phyloP scores from a whole-genome alignment of 2,888 invertebrate genomes.

The Pammene fasciana region DNA sequence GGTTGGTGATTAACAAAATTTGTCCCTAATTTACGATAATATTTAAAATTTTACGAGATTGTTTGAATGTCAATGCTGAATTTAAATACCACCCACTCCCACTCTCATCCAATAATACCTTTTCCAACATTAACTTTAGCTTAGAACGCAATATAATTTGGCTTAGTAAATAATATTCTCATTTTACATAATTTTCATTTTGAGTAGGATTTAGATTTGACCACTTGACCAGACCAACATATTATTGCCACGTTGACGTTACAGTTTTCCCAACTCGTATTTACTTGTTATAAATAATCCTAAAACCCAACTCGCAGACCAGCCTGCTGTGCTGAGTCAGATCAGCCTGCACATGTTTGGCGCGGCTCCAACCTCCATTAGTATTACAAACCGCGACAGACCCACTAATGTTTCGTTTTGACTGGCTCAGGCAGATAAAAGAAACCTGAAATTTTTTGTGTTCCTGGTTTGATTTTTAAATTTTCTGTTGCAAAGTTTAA shows the following conservation, averaged over 20 bases:
- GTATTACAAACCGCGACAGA: conserved; percentile 7
- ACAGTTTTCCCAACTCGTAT: not conserved
- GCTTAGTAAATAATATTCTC: not conserved
- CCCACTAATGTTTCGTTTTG: conserved; percentile 22
- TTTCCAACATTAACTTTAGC: too few species aligned
- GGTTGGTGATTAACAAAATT: too few species aligned
- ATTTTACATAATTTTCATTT: not conserved
- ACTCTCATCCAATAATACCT: too few species aligned
- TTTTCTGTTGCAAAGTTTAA: too few species aligned
- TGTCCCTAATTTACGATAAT: too few species aligned
- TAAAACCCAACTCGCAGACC: conserved; percentile 17
- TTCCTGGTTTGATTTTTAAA: not conserved
- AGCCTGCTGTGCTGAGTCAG: conserved; percentile 26
- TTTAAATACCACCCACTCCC: too few species aligned
- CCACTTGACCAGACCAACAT: not conserved
- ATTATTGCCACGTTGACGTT: conserved; percentile 12
- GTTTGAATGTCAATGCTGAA: too few species aligned
- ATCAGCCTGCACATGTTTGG: conserved; percentile 42
- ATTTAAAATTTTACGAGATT: too few species aligned
- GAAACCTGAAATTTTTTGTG: not conserved
- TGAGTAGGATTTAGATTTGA: too few species aligned
- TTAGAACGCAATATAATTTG: too few species aligned
- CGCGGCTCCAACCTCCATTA: conserved; percentile 37
- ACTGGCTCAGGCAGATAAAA: not conserved
- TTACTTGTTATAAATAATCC: conserved; percentile 14